Evolutionary conservation across 1,140 invertebrate species (phyloP).

Genomic region (Phymastichus coffea): DNA sequence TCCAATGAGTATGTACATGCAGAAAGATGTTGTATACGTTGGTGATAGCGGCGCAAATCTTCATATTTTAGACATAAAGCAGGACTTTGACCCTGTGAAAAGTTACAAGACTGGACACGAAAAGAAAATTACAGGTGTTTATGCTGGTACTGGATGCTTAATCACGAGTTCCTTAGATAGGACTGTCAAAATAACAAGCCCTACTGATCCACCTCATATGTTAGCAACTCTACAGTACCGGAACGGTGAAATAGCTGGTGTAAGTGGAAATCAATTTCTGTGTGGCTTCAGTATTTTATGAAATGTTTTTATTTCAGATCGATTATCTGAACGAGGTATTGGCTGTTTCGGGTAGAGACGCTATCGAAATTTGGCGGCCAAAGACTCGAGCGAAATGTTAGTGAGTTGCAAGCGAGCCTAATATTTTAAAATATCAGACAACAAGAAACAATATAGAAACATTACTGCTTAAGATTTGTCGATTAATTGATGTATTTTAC

Average conservation of each 20-base stretch:
- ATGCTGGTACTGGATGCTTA: conserved; percentile 39
- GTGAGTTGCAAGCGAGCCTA: conserved; percentile 12
- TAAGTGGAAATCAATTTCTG: conserved; percentile 33
- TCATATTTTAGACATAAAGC: conserved; percentile 44
- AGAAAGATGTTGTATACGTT: conserved; percentile 40
- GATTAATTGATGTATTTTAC: conserved; percentile 21
- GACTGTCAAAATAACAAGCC: conserved; percentile 45
- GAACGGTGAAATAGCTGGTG: conserved; percentile 45
- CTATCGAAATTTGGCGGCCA: conserved; percentile 46
- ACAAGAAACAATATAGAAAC: conserved; percentile 4
- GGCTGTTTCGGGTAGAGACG: conserved; percentile 43
- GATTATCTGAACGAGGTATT: conserved; percentile 47
- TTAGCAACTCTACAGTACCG: conserved; percentile 36
- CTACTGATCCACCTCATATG: conserved; percentile 45
- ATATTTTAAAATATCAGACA: conserved; percentile 21
- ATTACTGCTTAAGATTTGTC: conserved; percentile 14
- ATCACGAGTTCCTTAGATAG: conserved; percentile 49
- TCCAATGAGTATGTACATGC: conserved; percentile 46
- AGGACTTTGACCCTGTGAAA: conserved; percentile 42
- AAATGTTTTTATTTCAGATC: conserved; percentile 36
- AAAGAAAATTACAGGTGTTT: conserved; percentile 46
- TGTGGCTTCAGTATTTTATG: neutral
- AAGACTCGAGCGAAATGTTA: conserved; percentile 25
- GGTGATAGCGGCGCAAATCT: conserved; percentile 44
- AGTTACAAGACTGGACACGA: conserved; percentile 41